phyloP scores from a whole-genome alignment of 2,888 invertebrate species.

The Bugula neritina region DNA sequence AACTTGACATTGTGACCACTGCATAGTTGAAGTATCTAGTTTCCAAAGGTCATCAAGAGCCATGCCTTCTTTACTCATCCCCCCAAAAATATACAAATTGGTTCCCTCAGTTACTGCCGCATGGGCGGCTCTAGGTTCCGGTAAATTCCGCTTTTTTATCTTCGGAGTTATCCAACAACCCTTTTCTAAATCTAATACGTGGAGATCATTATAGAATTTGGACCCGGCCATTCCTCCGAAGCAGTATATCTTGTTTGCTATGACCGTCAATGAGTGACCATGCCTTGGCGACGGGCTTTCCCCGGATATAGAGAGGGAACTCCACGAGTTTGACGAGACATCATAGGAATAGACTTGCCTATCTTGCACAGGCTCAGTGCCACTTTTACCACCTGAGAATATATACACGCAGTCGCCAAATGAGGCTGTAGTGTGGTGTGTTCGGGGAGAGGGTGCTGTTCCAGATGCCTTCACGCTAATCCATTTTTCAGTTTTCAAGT shows the following conservation, averaged over 20 bases:
- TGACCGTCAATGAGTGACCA: conserved; percentile 48
- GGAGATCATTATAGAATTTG: conserved; percentile 50
- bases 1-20: not conserved
- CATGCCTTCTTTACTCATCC: conserved; percentile 45
- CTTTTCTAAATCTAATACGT: conserved; percentile 41
- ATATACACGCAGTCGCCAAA: conserved; percentile 44
- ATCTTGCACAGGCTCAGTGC: conserved; percentile 48
- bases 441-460: conserved; percentile 43
- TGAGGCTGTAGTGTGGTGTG: conserved; percentile 42
- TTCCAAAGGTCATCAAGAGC: conserved; percentile 49
- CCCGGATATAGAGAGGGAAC: conserved; percentile 39
- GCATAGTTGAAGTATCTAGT: conserved; percentile 37
- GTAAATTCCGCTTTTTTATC: conserved; percentile 37
- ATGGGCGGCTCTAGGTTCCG: conserved; percentile 49
- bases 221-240: conserved; percentile 52
- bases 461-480: conserved; percentile 36
- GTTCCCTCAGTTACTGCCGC: conserved; percentile 39
- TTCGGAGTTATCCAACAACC: conserved; percentile 41
- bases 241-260: conserved; percentile 42
- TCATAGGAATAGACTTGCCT: conserved; percentile 47
- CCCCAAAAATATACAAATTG: conserved; percentile 49
- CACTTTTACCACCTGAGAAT: conserved; percentile 49
- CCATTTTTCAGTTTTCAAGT: conserved; percentile 40
- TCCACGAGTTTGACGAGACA: conserved; percentile 40
- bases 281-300: conserved; percentile 50